Conservation (phyloP, 35 echinoderm and acorn worm species). For the Patiria miniata region DNA sequence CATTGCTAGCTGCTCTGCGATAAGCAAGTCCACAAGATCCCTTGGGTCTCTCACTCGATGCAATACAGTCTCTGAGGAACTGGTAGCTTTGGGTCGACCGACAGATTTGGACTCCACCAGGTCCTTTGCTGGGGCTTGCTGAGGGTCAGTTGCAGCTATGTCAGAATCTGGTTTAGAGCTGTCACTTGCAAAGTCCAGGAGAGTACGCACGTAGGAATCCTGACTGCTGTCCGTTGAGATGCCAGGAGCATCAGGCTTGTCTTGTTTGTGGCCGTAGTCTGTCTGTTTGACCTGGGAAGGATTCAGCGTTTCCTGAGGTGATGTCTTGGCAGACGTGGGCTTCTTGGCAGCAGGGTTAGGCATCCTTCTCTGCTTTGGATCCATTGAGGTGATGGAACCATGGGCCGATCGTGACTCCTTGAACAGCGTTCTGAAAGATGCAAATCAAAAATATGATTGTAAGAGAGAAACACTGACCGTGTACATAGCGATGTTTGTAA, state of each 20-base stretch:
- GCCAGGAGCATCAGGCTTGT: not conserved
- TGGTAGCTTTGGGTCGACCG: not conserved
- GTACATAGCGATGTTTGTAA: no score
- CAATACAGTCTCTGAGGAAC: not conserved
- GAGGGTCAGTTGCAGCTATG: not conserved
- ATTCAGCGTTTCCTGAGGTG: not conserved
- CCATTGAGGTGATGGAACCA: constrained; percentile 67
- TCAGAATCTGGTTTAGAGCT: not conserved
- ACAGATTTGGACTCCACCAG: not conserved
- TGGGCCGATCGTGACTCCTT: constrained; percentile 85
- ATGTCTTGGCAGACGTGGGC: not conserved
- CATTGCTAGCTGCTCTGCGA: constrained; percentile 15
- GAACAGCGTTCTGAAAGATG: constrained; percentile 78
- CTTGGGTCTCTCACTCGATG: constrained; percentile 16
- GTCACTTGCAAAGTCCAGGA: constrained; percentile 31
- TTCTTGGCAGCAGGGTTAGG: constrained; percentile 33
- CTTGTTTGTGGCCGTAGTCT: not conserved
- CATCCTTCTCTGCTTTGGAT: constrained; percentile 69
- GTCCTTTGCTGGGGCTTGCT: not conserved
- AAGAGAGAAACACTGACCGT: not conserved
- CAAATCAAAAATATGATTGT: not conserved
- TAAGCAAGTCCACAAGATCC: constrained; percentile 32
- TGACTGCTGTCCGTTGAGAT: not conserved
- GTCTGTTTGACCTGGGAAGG: not conserved
- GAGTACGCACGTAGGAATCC: not conserved